These are phyloP conservation scores for Chironomus riparius DNA, from an alignment of 2,888 invertebrate species.

Conservation along the genomic window DNA sequence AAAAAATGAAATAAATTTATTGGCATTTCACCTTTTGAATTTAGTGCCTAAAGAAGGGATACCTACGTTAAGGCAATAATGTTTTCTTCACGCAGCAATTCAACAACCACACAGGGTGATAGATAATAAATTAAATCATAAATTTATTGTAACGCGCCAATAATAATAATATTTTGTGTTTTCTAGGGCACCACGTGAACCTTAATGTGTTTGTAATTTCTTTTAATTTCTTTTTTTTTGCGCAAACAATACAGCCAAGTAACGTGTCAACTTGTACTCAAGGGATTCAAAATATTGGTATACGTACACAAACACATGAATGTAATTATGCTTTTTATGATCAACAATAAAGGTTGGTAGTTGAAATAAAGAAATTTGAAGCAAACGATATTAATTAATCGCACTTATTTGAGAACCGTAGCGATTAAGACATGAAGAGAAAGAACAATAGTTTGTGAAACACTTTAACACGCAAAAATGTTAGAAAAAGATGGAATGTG, in stretches of 20 bases:
- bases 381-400: background rate
- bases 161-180: background rate
- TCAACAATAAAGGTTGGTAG: background rate
- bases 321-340: background rate
- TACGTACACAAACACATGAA: no score
- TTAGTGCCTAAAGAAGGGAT: background rate
- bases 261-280: background rate
- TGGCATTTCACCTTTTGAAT: slow-evolving; percentile 7
- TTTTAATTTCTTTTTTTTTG: background rate
- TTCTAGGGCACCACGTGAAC: slow-evolving; percentile 4
- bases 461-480: background rate
- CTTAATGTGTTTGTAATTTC: slow-evolving; percentile 22
- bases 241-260: background rate
- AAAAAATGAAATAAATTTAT: slow-evolving; percentile 12
- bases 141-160: slow-evolving; percentile 24
- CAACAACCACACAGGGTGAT: slow-evolving; percentile 10
- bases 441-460: background rate
- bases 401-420: background rate
- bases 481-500: background rate
- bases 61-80: background rate
- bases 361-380: background rate
- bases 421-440: background rate
- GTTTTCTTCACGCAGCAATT: background rate
- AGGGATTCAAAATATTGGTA: background rate
- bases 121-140: slow-evolving; percentile 28